phyloP scores from a whole-genome alignment of 2,888 invertebrate species.

The Platynereis dumerilii region DNA sequence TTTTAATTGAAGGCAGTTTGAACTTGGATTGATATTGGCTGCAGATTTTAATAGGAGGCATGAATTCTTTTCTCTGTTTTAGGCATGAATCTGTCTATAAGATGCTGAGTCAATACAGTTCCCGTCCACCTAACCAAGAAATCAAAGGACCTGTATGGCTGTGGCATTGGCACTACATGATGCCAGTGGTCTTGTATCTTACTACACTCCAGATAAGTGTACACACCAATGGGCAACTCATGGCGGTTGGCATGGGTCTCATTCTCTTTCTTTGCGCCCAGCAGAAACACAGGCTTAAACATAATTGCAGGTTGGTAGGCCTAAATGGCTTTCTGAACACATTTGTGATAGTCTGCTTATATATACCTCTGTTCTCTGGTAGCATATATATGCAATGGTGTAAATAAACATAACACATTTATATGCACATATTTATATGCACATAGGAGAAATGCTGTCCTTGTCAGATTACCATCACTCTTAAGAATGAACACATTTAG shows the following conservation, averaged over 20 bases:
- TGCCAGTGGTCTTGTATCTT: slow-evolving; percentile 40
- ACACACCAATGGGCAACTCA: slow-evolving; percentile 37
- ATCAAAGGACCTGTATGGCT: slow-evolving; percentile 39
- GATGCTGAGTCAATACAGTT: slow-evolving; percentile 12
- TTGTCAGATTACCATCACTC: no score
- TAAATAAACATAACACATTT: no score
- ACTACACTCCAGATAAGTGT: slow-evolving; percentile 2
- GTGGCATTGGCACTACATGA: slow-evolving; percentile 50
- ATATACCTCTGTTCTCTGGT: no score
- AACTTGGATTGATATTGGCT: no score
- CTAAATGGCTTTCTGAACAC: no score
- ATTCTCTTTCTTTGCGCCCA: slow-evolving; percentile 36
- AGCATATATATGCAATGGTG: no score
- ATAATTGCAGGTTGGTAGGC: slow-evolving; percentile 47
- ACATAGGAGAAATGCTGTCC: no score
- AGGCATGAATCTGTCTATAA: slow-evolving; percentile 4
- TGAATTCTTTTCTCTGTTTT: not conserved
- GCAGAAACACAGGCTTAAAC: slow-evolving; percentile 48
- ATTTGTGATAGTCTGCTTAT: no score
- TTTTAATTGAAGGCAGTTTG: no score
- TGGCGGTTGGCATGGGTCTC: slow-evolving; percentile 38
- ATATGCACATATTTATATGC: no score
- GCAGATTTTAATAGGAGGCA: no score
- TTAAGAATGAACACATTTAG: no score
- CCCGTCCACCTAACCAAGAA: slow-evolving; percentile 11